These are phyloP conservation scores for Procavia capensis DNA, from an alignment of 2,113 vertebrate species.

Conservation along the genomic window DNA sequence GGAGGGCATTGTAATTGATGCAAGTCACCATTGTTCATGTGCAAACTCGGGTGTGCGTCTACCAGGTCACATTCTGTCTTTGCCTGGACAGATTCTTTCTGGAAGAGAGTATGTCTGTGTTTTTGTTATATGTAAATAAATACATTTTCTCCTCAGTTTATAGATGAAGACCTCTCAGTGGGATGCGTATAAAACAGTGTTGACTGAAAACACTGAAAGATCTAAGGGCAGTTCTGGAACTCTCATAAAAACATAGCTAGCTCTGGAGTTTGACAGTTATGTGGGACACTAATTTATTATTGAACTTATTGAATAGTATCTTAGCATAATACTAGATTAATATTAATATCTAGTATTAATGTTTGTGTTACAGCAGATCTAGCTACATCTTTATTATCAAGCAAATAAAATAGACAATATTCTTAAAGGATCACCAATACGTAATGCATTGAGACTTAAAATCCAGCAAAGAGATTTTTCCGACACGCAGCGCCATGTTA, in stretches of 20 bases:
- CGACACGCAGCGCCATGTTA: neutral
- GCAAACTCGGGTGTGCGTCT: neutral
- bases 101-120: neutral
- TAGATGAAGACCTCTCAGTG: neutral
- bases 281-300: neutral
- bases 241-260: neutral
- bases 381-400: neutral
- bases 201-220: neutral
- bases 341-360: neutral
- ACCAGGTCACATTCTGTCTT: neutral
- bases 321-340: neutral
- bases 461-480: neutral
- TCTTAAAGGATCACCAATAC: neutral
- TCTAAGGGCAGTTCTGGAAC: neutral
- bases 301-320: neutral
- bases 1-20: neutral
- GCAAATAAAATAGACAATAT: constrained; percentile 14
- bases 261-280: neutral
- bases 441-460: constrained; percentile 16
- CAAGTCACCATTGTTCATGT: neutral
- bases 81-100: neutral
- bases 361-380: neutral
- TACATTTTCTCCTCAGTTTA: constrained; percentile 1
- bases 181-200: neutral
- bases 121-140: neutral